Conservation (phyloP, 2,797 vertebrate species). For the Emys orbicularis region DNA sequence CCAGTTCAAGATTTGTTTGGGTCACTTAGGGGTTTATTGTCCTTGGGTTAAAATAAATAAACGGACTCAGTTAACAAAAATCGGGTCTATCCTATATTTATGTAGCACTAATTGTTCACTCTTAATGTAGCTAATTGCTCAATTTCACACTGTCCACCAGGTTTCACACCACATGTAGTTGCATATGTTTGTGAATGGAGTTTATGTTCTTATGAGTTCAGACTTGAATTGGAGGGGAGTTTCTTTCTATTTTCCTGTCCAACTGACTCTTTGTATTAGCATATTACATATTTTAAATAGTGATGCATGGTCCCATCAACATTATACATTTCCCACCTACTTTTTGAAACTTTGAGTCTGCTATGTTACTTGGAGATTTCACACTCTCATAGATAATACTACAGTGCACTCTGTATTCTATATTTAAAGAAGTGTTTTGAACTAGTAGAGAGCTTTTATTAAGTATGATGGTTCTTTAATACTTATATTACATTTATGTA, state of each 20-base stretch:
- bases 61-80: neutral
- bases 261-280: neutral
- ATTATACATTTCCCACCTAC: neutral
- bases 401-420: neutral
- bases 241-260: rapidly evolving
- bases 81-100: neutral
- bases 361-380: neutral
- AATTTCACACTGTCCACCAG: rapidly evolving
- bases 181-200: neutral
- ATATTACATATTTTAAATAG: neutral
- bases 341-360: constrained; percentile 49
- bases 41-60: neutral
- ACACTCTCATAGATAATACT: neutral
- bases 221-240: rapidly evolving
- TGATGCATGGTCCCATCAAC: neutral
- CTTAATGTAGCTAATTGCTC: rapidly evolving
- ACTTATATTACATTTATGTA: neutral
- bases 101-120: neutral
- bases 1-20: neutral
- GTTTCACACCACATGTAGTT: constrained; percentile 45
- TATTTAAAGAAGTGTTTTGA: constrained; percentile 5
- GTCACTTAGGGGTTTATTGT: neutral
- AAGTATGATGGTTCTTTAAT: neutral
- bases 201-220: no score
- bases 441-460: neutral